Evolutionary conservation across 1,140 invertebrate genomes (phyloP).

Genomic region (Drosophila biarmipes): DNA sequence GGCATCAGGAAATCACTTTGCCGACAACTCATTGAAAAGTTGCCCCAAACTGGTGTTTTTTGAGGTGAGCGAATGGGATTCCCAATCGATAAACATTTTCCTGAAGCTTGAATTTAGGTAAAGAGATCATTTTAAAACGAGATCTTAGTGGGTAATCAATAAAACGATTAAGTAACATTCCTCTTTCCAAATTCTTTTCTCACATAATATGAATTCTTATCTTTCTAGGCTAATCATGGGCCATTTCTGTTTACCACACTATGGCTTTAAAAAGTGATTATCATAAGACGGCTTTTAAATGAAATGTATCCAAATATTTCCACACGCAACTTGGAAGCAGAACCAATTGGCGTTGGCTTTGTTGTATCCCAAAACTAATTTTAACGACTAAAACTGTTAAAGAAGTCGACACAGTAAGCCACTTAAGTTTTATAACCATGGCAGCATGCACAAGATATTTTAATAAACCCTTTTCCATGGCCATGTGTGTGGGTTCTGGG

Average conservation of each 20-base stretch:
- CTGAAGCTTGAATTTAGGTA: background rate
- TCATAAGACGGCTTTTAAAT: slow-evolving; percentile 30
- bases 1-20: slow-evolving; percentile 28
- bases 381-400: slow-evolving; percentile 40
- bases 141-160: background rate
- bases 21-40: slow-evolving; percentile 44
- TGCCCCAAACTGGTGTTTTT: background rate
- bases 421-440: slow-evolving; percentile 70
- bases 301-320: slow-evolving; percentile 27
- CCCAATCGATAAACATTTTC: background rate
- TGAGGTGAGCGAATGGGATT: too few species aligned
- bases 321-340: slow-evolving; percentile 37
- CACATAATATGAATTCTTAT: slow-evolving; percentile 28
- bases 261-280: slow-evolving; percentile 45
- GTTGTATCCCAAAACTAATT: slow-evolving; percentile 49
- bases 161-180: background rate
- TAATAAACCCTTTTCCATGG: slow-evolving; percentile 36
- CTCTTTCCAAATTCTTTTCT: background rate
- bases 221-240: slow-evolving; percentile 47
- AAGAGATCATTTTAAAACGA: background rate
- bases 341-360: slow-evolving; percentile 27
- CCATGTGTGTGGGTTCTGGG: slow-evolving; percentile 48
- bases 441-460: slow-evolving; percentile 36
- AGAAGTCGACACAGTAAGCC: slow-evolving; percentile 63
- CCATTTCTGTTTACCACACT: slow-evolving; percentile 16